Evolutionary conservation across 2,113 vertebrate genomes (phyloP), one percentile per base, ranked within the genome.

Genomic region (Tretioscincus oriximinensis): DNA sequence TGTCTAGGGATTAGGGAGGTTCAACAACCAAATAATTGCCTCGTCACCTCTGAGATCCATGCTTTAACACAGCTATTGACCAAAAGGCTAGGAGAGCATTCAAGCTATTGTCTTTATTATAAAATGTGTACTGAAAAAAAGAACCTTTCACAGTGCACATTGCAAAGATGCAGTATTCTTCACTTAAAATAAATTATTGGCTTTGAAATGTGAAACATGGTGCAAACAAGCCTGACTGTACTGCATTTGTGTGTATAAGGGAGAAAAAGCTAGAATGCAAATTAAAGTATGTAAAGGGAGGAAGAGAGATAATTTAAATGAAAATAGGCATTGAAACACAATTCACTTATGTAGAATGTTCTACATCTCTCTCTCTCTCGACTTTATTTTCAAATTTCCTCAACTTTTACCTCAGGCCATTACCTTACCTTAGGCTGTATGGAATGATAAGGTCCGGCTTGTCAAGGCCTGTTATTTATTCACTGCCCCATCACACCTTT

Each of bases 381-480:
- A 12, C 16, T 58, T 58, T 58, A 58, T 70, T 76, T 61, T 86
- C 87, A 89, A 86, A 78, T 91, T 84, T 78, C 85, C 90, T 87
- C 65, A 8, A 0, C 66, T 91, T 9, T 91, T 87, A 93, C 91
- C 86, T 85, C 85, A 88, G 89, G 89, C 88, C 83, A 87, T 61
- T 80, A 84, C 90, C 84, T 91, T 91, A 93, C 93, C 92, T 93
- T 90, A 90, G 94, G 94, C 94, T 90, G 86, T 88, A 92, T 83
- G 89, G 85, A 88, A 93, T 92, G 91, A 95, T 91, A 91, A 94
- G 92, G 93, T 93, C 93, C 87, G 88, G 81, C 92, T 94, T 96
- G 95, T 96, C 95, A 96, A 91, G 89, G 87, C 86, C 87, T 86
- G 89, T 96, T 95, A 95, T 86, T 91, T 92, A 92, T 88, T 93